Conservation (phyloP, 2,113 vertebrate genomes). For the Amblyopsis rosae region DNA sequence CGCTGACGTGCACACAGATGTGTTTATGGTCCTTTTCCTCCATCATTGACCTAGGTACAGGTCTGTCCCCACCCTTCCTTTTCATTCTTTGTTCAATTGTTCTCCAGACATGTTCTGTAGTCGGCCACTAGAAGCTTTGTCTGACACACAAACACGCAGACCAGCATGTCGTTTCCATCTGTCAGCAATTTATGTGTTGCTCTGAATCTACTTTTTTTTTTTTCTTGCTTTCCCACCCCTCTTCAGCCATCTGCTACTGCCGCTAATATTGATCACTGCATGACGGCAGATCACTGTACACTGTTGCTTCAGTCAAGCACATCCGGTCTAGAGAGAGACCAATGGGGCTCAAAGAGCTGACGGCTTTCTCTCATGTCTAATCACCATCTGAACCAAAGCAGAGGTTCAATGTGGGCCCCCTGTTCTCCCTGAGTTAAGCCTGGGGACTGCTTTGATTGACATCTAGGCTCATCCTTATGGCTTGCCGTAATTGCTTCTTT, state of each 20-base stretch:
- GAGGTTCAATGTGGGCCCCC: background rate
- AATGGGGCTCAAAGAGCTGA: background rate
- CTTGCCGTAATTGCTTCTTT: background rate
- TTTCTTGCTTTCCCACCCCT: background rate
- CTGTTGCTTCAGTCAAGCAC: constrained; percentile 11
- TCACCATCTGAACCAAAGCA: background rate
- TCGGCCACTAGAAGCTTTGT: constrained; percentile 1
- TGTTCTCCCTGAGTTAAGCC: background rate
- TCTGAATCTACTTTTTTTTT: background rate
- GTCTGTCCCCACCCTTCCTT: too few relatives aligned
- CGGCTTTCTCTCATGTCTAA: constrained; percentile 2
- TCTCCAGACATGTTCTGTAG: too few relatives aligned
- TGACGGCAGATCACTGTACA: constrained; percentile 9
- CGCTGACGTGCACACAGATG: constrained; percentile 34
- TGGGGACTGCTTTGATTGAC: background rate
- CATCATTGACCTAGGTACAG: too few relatives aligned
- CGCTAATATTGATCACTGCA: constrained; percentile 28
- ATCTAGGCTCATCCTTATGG: constrained; percentile 3
- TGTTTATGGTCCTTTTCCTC: too few relatives aligned
- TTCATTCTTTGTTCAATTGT: too few relatives aligned
- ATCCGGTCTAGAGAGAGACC: background rate
- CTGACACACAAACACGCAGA: background rate
- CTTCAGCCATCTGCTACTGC: constrained; percentile 22
- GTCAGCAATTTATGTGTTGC: constrained; percentile 40
- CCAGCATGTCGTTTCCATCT: constrained; percentile 32